Conservation (phyloP, 2,797 vertebrate genomes). For the Catostomus latipinnis region DNA sequence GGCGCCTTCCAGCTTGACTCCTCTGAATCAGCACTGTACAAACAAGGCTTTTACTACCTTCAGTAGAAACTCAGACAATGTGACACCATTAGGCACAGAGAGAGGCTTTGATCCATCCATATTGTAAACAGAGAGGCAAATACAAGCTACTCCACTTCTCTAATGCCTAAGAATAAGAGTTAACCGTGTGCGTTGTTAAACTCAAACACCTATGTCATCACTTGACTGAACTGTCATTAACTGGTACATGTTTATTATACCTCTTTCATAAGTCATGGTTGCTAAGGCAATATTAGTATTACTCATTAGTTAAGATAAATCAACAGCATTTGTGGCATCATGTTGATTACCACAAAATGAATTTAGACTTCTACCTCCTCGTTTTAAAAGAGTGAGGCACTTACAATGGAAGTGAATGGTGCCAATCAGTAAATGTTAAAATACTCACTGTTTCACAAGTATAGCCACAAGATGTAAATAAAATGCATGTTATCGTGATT, state of each 20-base stretch:
- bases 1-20: conserved; percentile 63
- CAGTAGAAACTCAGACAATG: conserved; percentile 47
- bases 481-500: too few species aligned
- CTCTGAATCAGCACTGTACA: conserved; percentile 62
- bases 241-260: not conserved
- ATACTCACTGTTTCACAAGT: too few species aligned
- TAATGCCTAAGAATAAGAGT: not conserved
- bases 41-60: conserved; percentile 50
- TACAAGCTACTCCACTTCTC: too few species aligned
- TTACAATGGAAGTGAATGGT: too few species aligned
- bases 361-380: too few species aligned
- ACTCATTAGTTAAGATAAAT: not conserved
- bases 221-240: not conserved
- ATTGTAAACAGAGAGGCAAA: conserved; percentile 49
- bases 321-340: too few species aligned
- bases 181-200: not conserved
- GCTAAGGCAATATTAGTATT: not conserved
- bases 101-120: conserved; percentile 57
- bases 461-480: too few species aligned
- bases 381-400: too few species aligned
- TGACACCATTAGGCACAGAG: conserved; percentile 49
- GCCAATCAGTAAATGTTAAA: too few species aligned
- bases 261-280: not conserved
- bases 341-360: too few species aligned
- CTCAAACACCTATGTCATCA: not conserved